Evolutionary conservation across 37 sponge, comb jelly and placozoan species (phyloP).

Genomic region (Spongilla lacustris): DNA sequence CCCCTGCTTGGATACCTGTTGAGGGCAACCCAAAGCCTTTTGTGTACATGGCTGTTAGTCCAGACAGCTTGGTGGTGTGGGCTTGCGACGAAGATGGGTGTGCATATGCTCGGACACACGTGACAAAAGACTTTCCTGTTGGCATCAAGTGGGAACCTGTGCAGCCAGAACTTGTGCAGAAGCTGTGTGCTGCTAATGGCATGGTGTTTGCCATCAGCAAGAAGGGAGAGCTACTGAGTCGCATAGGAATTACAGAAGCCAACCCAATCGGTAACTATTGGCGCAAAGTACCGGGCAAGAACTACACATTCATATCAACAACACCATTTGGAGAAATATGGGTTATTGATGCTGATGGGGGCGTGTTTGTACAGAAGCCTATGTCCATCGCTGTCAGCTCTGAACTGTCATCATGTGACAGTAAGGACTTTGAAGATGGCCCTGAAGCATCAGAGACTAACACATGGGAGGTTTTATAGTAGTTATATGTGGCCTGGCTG

Average conservation of each 20-base stretch:
- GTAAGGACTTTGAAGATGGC: not conserved
- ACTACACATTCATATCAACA: constrained; percentile 59
- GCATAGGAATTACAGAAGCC: constrained; percentile 71
- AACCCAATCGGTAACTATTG: constrained; percentile 85
- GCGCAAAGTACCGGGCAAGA: constrained; percentile 75
- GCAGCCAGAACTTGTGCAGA: constrained; percentile 55
- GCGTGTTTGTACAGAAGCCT: constrained; percentile 50
- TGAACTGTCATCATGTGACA: not conserved
- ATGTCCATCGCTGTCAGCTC: constrained; percentile 25
- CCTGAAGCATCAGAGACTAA: not conserved
- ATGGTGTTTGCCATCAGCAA: constrained; percentile 74
- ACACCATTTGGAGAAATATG: constrained; percentile 72
- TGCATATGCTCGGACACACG: constrained; percentile 75
- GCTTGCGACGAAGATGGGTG: constrained; percentile 66
- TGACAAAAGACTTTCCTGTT: constrained; percentile 80
- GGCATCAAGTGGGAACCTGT: constrained; percentile 80
- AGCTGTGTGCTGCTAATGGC: constrained; percentile 50
- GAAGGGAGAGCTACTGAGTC: constrained; percentile 61
- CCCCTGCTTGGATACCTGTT: constrained; percentile 86
- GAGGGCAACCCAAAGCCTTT: constrained; percentile 49
- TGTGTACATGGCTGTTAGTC: constrained; percentile 59
- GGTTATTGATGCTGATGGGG: constrained; percentile 62
- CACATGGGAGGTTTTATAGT: not conserved
- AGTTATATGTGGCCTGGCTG: not conserved
- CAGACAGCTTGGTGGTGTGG: constrained; percentile 86